Base-by-base conservation (phyloP, 1,140 invertebrate genomes). In the Pectinophora gossypiella region DNA sequence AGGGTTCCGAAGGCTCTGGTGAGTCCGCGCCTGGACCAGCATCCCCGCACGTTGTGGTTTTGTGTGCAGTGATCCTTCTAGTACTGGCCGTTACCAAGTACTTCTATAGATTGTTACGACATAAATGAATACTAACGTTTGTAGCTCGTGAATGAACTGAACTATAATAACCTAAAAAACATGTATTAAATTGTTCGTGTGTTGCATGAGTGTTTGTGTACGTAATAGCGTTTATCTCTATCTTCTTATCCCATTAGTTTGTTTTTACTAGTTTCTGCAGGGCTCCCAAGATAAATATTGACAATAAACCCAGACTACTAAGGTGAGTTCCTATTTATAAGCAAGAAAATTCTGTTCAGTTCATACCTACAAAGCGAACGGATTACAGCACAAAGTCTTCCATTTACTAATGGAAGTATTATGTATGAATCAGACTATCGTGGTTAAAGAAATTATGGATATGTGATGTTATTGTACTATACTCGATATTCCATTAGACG, bases 1-100 rank as follows among this genome's bases (percentile, higher is more conserved):
- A 68, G 85, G 88, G 89, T 86, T 89, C 89, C 59, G 51, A 53
- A 59, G 61, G 65, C 68, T 75, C 74, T 64, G 84, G 84, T 78
- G 75, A 79, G 75, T 85, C 75, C 44, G 60, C 64, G 19, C 22
- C 59, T 56, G 64, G 61, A 54, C 59, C 76, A 63, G 65, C 56
- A 58, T 69, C 76, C 69, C 72, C 85, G 81, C 78, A 89, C 80
- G 76, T 85, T 74, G 72, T 84, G 67, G 64, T 88, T 59, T 63
- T 79, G 68, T 78, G 78, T 85, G 86, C 83, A 81, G 79, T 87
- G 72, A 68, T 87, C 66, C 68, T 87, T 59, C 62, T 84, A 59
- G 64, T 87, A 44, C 59, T 86, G 65, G 70, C 77, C 51, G 59
- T 87, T 68, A 77, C 70, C 56, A 85, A 72, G 66, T 76, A 75